phyloP scores from a whole-genome alignment of 2,888 invertebrate species.

The Nyleta sp. region DNA sequence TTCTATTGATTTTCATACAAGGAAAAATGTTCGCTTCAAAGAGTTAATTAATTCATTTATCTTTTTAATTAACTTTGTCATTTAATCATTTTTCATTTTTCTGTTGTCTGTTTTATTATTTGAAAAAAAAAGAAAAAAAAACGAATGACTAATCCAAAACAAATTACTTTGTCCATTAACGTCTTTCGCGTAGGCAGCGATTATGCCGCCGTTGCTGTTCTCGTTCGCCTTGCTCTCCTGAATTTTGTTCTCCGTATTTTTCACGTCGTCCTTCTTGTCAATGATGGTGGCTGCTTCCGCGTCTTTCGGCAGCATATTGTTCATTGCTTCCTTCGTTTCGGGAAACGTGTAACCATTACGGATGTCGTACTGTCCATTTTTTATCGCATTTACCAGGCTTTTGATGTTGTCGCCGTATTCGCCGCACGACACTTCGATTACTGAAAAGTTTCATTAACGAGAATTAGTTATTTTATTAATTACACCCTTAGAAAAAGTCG shows the following conservation, averaged over 20 bases:
- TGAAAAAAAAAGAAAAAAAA: too few relatives aligned
- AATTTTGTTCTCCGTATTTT: slow-evolving; percentile 78
- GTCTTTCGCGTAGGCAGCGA: slow-evolving; percentile 75
- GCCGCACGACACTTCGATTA: slow-evolving; percentile 98
- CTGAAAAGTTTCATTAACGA: too few relatives aligned
- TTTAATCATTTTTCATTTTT: too few relatives aligned
- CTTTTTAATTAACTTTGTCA: too few relatives aligned
- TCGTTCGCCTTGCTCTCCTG: slow-evolving; percentile 72
- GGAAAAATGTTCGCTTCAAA: too few relatives aligned
- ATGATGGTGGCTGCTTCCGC: slow-evolving; percentile 66
- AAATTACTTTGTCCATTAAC: slow-evolving; percentile 77
- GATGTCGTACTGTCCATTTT: slow-evolving; percentile 92
- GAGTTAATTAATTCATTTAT: too few relatives aligned
- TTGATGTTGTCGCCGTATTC: slow-evolving; percentile 97
- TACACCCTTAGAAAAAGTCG: too few relatives aligned
- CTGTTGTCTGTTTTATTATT: too few relatives aligned
- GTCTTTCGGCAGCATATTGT: slow-evolving; percentile 80
- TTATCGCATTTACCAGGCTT: slow-evolving; percentile 92
- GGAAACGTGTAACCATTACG: slow-evolving; percentile 89
- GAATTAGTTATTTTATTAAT: too few relatives aligned
- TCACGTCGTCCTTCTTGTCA: slow-evolving; percentile 77
- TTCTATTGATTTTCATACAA: background rate
- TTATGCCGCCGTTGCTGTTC: slow-evolving; percentile 72
- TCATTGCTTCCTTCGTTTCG: slow-evolving; percentile 83
- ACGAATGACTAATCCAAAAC: too few relatives aligned